phyloP scores from a whole-genome alignment of 2,113 vertebrate species.

The Machaerirhynchus nigripectus region DNA sequence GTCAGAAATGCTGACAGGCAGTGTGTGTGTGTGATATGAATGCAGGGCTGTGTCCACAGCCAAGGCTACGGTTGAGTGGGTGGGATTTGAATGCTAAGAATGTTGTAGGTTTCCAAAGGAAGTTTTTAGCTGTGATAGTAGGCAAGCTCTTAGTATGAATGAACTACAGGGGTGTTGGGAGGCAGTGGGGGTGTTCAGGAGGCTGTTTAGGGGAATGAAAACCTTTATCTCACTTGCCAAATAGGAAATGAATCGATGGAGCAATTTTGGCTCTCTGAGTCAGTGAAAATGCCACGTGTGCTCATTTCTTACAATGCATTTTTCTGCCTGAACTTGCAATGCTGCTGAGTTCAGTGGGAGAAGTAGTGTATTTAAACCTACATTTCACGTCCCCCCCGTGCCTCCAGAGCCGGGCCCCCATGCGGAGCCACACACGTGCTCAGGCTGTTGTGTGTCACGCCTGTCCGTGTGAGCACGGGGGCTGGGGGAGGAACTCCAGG shows the following conservation, averaged over 20 bases:
- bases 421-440: neutral
- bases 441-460: neutral
- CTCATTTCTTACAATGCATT: neutral
- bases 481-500: neutral
- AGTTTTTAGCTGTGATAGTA: neutral
- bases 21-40: neutral
- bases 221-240: neutral
- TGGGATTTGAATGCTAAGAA: neutral
- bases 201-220: neutral
- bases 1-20: neutral
- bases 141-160: neutral
- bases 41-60: neutral
- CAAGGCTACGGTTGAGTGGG: neutral
- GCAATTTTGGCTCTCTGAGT: neutral
- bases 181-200: neutral
- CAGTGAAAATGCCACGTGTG: neutral
- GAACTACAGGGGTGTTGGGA: neutral
- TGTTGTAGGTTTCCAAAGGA: neutral
- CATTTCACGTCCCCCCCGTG: neutral
- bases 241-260: neutral
- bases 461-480: accelerated
- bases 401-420: neutral
- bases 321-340: neutral
- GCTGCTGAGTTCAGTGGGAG: neutral
- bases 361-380: neutral